Conservation (phyloP, 2,797 vertebrate genomes). For the Ptychadena robeensis region DNA sequence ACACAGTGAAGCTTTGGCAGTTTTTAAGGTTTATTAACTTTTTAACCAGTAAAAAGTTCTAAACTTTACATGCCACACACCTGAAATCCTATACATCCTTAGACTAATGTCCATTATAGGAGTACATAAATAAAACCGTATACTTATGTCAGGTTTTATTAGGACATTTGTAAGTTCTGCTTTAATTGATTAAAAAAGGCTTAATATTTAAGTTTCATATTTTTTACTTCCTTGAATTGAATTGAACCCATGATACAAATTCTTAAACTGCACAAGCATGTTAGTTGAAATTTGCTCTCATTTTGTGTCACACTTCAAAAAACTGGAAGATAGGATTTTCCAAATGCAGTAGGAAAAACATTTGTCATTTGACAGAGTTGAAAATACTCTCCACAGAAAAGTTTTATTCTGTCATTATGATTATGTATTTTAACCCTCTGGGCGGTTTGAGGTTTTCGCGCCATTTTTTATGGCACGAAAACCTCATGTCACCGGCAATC, state of each 20-base stretch:
- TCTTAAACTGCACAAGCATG: not conserved
- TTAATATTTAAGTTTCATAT: not conserved
- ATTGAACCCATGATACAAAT: not conserved
- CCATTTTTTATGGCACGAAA: no score
- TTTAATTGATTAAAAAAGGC: no score
- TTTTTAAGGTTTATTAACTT: not conserved
- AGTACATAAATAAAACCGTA: no score
- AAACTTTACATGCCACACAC: not conserved
- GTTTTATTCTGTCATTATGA: not conserved
- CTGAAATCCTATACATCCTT: not conserved
- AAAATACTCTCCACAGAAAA: not conserved
- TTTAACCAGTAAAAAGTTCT: not conserved
- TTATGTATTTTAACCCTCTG: not conserved
- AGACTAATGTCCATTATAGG: no score
- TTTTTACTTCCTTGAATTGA: not conserved
- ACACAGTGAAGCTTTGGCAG: not conserved
- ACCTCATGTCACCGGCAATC: no score
- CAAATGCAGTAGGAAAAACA: not conserved
- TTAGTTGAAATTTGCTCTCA: not conserved
- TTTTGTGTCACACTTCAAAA: not conserved
- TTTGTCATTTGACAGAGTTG: slow-evolving; percentile 61
- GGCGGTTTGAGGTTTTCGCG: no score
- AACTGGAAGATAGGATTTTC: not conserved
- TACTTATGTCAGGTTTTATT: no score
- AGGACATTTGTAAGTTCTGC: no score